These are phyloP conservation scores for Gorsachius goisagi DNA, from an alignment of 2,113 vertebrate species.

Conservation along the genomic window DNA sequence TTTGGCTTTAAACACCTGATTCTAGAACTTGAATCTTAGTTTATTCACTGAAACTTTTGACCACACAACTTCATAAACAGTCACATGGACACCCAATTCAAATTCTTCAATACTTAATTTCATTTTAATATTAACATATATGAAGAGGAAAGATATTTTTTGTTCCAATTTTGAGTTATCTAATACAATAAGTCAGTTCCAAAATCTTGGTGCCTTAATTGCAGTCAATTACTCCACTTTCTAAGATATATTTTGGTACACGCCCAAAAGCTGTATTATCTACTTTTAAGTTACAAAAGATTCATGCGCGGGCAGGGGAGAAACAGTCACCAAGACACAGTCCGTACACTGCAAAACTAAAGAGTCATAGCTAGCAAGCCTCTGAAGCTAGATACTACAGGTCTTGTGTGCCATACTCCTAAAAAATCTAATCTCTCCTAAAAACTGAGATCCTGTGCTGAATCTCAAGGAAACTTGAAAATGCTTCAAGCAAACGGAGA, in stretches of 20 bases:
- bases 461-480: background rate
- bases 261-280: background rate
- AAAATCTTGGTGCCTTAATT: background rate
- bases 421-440: background rate
- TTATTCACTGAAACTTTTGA: background rate
- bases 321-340: background rate
- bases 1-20: background rate
- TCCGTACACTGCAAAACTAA: fast-evolving
- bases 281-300: background rate
- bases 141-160: background rate
- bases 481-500: background rate
- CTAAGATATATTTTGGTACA: background rate
- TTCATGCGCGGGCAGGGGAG: background rate
- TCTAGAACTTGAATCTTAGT: background rate
- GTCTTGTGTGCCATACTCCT: background rate
- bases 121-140: background rate
- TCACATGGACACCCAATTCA: background rate
- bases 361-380: background rate
- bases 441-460: background rate
- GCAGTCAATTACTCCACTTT: background rate
- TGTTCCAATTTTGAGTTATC: background rate
- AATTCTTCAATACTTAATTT: background rate
- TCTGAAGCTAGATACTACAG: background rate
- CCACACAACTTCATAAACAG: background rate
- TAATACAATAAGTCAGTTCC: background rate